Evolutionary conservation across 2,113 vertebrate species (phyloP).

Genomic region (Scomber scombrus): DNA sequence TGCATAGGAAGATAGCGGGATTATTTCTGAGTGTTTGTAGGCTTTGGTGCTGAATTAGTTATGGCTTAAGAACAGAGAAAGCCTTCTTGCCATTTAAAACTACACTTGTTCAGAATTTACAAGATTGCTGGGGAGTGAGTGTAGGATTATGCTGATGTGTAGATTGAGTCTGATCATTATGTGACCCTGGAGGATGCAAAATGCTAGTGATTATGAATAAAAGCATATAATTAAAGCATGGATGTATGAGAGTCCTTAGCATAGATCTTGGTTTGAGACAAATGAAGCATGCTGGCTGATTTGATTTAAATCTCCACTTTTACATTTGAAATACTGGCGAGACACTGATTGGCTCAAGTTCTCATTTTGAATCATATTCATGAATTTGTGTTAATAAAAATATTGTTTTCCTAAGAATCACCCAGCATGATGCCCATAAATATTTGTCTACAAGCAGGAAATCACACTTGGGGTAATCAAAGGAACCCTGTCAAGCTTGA

Average conservation of each 20-base stretch:
- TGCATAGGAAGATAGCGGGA: slow-evolving; percentile 79
- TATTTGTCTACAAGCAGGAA: slow-evolving; percentile 26
- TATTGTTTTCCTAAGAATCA: slow-evolving; percentile 15
- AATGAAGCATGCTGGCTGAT: slow-evolving; percentile 5
- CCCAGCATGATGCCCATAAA: slow-evolving; percentile 15
- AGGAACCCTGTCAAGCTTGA: background rate
- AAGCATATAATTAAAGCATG: background rate
- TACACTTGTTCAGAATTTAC: slow-evolving; percentile 48
- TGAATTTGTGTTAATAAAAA: slow-evolving; percentile 12
- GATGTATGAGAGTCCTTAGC: background rate
- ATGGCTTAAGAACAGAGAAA: slow-evolving; percentile 79
- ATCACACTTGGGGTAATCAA: slow-evolving; percentile 37
- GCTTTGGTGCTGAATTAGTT: slow-evolving; percentile 85
- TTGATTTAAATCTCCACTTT: slow-evolving; percentile 8
- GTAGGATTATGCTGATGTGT: slow-evolving; percentile 9
- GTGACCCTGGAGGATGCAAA: background rate
- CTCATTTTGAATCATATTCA: slow-evolving; percentile 10
- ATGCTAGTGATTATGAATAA: background rate
- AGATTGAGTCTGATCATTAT: slow-evolving; percentile 25
- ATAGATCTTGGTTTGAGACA: background rate
- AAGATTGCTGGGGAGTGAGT: background rate
- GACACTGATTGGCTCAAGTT: background rate
- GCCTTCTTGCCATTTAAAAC: slow-evolving; percentile 68
- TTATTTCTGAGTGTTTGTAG: slow-evolving; percentile 83
- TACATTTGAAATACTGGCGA: background rate